Conservation (phyloP, 2,113 vertebrate genomes). For the Anhinga anhinga region DNA sequence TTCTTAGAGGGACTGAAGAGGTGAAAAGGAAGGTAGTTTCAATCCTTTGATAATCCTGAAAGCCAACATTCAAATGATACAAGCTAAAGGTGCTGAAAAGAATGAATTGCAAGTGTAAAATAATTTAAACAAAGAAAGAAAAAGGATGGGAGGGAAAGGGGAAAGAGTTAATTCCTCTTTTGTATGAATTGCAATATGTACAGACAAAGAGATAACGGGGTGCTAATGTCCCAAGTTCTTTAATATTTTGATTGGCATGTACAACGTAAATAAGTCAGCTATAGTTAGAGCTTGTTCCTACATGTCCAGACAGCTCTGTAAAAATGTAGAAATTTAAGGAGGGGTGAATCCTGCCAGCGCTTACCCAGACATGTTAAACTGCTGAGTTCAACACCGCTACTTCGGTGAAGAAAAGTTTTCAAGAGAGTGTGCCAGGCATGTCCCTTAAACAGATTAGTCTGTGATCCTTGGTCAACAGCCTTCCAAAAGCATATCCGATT, state of each 20-base stretch:
- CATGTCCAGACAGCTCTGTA: slow-evolving; percentile 34
- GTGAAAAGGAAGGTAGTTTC: neutral
- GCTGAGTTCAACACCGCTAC: neutral
- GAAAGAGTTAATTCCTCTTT: neutral
- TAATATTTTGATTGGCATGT: neutral
- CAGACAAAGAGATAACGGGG: slow-evolving; percentile 4
- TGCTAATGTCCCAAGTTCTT: neutral
- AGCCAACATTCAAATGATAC: neutral
- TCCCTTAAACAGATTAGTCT: neutral
- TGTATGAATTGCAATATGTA: neutral
- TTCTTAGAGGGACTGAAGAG: neutral
- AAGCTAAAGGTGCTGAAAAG: neutral
- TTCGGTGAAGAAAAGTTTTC: neutral
- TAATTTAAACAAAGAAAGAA: neutral
- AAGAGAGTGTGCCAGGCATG: neutral
- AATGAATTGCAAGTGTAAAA: neutral
- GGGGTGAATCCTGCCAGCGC: neutral
- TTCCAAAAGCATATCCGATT: neutral
- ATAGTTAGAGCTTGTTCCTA: slow-evolving; percentile 4
- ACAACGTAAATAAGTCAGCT: neutral
- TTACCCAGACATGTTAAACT: neutral
- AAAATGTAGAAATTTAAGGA: slow-evolving; percentile 3
- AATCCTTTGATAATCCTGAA: neutral
- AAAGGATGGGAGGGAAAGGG: neutral
- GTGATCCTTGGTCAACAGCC: neutral